These are phyloP conservation scores for Hippoglossus hippoglossus DNA, from an alignment of 2,797 vertebrate genomes.

Conservation along the genomic window DNA sequence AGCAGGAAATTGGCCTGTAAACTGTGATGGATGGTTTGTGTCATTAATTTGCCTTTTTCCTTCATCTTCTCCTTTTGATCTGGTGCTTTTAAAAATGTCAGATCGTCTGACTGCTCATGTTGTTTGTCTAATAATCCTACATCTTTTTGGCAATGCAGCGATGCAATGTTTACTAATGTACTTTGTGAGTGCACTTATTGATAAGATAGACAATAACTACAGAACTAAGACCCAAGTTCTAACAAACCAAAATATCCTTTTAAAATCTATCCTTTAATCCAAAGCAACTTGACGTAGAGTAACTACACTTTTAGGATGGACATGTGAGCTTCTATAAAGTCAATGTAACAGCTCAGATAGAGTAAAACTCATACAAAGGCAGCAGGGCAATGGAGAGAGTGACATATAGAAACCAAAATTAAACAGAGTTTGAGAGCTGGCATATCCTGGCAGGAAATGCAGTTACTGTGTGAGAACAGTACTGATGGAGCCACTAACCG, in stretches of 20 bases:
- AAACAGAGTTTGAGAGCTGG: conserved; percentile 17
- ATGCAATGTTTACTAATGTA: not conserved
- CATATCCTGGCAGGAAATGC: conserved; percentile 70
- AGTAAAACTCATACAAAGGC: conserved; percentile 9
- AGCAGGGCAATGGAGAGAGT: conserved; percentile 19
- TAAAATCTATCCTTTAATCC: not conserved
- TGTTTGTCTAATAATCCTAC: not conserved
- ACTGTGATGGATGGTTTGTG: not conserved
- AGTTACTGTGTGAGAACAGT: conserved; percentile 14
- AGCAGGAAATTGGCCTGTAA: not conserved
- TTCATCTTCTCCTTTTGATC: not conserved
- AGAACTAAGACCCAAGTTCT: not conserved
- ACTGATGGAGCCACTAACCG: conserved; percentile 46
- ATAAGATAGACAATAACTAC: not conserved
- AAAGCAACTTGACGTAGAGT: not conserved
- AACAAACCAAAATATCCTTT: not conserved
- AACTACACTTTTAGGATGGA: not conserved
- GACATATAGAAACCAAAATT: conserved; percentile 22
- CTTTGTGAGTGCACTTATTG: not conserved
- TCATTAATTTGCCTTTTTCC: too few species aligned
- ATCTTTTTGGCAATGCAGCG: too few species aligned
- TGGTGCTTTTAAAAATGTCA: not conserved
- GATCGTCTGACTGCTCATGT: not conserved
- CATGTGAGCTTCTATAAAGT: not conserved
- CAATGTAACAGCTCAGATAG: conserved; percentile 3